Percentiles rank a stretch among this genome's conserved stretches.
Conservation (phyloP, 2,113 vertebrate genomes). For the Corythoichthys intestinalis region DNA sequence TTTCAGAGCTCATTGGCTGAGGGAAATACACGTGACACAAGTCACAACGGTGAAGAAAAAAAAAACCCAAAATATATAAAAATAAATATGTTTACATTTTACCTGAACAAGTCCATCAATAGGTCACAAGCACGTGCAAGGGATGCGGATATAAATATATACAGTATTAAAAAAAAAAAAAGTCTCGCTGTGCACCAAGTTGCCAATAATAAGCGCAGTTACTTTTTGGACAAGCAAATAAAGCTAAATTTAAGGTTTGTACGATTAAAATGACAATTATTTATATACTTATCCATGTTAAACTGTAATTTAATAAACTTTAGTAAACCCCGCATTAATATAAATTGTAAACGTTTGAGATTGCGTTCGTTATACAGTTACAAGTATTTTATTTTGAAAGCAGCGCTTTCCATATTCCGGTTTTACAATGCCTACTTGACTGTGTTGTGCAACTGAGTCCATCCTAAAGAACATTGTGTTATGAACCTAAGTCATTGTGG, state of each 20-base stretch:
- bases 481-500: conserved; percentile 22
- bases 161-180: too few relatives aligned
- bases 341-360: not conserved
- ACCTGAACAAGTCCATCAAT: too few relatives aligned
- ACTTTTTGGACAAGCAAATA: too few relatives aligned
- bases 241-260: not conserved
- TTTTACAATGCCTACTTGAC: not conserved
- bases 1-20: not conserved
- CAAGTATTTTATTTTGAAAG: conserved; percentile 38
- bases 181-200: not conserved
- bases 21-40: not conserved
- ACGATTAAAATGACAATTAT: not conserved
- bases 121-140: too few relatives aligned
- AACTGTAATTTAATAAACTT: not conserved
- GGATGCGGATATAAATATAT: too few relatives aligned
- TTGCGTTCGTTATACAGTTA: not conserved
- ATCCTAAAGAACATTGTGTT: not conserved
- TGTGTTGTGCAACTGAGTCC: conserved; percentile 10
- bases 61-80: too few relatives aligned
- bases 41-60: not conserved
- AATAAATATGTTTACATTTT: too few relatives aligned
- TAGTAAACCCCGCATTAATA: not conserved
- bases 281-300: not conserved
- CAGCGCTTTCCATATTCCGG: not conserved
- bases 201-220: not conserved